phyloP scores from a whole-genome alignment of 2,888 invertebrate genomes.

The Pristionchus maxplancki region DNA sequence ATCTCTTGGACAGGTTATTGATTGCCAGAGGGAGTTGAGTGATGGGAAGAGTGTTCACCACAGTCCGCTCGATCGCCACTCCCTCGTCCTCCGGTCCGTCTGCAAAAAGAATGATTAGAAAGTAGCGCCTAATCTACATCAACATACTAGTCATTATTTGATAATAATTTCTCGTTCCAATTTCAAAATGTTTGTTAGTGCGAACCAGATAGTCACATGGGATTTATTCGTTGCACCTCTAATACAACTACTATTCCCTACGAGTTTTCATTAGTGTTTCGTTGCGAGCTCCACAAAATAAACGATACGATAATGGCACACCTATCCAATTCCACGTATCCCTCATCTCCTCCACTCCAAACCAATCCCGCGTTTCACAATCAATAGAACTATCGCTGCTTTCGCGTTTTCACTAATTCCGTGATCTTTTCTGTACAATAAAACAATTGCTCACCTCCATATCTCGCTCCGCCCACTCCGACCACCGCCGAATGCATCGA shows the following conservation, averaged over 20 bases:
- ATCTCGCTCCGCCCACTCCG: not conserved
- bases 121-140: too few relatives aligned
- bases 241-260: not conserved
- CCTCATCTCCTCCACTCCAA: too few relatives aligned
- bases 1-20: constrained; percentile 58
- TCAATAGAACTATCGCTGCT: not conserved
- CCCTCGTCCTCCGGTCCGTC: constrained; percentile 60
- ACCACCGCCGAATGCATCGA: not conserved
- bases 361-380: too few relatives aligned
- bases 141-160: too few relatives aligned
- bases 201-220: too few relatives aligned
- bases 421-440: too few relatives aligned
- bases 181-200: too few relatives aligned
- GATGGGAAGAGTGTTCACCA: constrained; percentile 52
- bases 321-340: too few relatives aligned
- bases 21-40: constrained; percentile 57
- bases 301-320: too few relatives aligned
- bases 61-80: constrained; percentile 57
- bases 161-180: too few relatives aligned
- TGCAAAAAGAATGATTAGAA: not conserved
- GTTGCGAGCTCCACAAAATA: too few relatives aligned
- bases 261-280: not conserved
- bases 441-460: not conserved
- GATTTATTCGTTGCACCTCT: not conserved
- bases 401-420: not conserved